Base-by-base conservation (phyloP, 30 jellyfish, hydroid and myxozoan genomes). In the Calvadosia cruxmelitensis region DNA sequence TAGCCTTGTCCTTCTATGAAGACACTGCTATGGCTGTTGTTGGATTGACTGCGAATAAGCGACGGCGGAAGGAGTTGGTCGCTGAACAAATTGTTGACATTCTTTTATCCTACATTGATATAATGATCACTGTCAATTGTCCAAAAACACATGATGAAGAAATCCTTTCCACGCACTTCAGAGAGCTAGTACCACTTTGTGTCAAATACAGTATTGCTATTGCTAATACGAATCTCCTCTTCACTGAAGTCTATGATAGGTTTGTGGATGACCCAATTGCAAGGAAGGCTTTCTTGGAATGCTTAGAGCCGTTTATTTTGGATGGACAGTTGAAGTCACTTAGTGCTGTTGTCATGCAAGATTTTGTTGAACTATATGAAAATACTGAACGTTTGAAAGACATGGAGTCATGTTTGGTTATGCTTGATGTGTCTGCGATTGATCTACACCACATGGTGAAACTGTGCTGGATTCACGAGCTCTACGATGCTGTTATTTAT, bases 1-100 rank as follows among this genome's bases (percentile, higher is more conserved):
- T 91, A 27, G 99, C 93, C 23, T 36, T 76, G 29, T 82, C 91
- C 23, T 82, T 91, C 69, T 91, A 82, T 63, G 88, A 77, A 69
- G 99, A 78, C 25, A 74, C 76, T 15, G 99, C 93, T 0, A 91
- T 80, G 67, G 99, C 99, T 20, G 99, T 91, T 67, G 88, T 91
- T 33, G 95, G 80, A 25, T 70, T 91, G 63, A 77, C 68, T 33
- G 95, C 93, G 5, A 69, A 50, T 61, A 76, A 82, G 15, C 84
- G 72, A 33, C 64, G 78, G 50, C 76, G 95, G 30, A 67, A 52
- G 29, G 35, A 13, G 71, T 70, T 20, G 42, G 68, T 91, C 66
- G 94, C 92, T 2, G 94, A 91, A 51, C 93, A 91, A 68, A 83
- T 91, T 53, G 86, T 83, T 3, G 93, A 76, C 52, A 77, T 83